Conservation (phyloP, 2,888 invertebrate species). For the Loripinus fragilis region DNA sequence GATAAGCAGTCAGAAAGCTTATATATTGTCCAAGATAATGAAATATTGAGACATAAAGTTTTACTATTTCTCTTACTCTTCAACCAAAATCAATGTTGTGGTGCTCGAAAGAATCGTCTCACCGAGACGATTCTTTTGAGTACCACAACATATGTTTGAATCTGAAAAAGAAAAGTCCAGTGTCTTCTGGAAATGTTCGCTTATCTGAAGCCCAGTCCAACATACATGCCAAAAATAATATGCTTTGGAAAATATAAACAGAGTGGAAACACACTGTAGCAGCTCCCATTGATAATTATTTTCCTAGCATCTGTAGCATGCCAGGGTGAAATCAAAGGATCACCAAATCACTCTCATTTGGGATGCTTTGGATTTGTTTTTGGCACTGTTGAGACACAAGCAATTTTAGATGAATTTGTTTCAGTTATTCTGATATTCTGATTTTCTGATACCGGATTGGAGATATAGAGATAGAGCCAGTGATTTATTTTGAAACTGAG, state of each 20-base stretch:
- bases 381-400: constrained; percentile 13
- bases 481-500: constrained; percentile 5
- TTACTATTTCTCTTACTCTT: too few relatives aligned
- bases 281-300: neutral
- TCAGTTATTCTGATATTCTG: constrained; percentile 11
- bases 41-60: too few relatives aligned
- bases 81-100: too few relatives aligned
- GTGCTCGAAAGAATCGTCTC: too few relatives aligned
- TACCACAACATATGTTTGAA: too few relatives aligned
- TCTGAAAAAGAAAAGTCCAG: too few relatives aligned
- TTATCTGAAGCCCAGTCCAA: too few relatives aligned
- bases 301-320: constrained; percentile 17
- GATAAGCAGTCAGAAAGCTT: constrained; percentile 7
- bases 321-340: neutral
- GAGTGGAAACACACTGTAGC: constrained; percentile 17
- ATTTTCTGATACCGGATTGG: constrained; percentile 6
- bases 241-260: constrained; percentile 20
- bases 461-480: neutral
- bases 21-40: too few relatives aligned
- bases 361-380: constrained; percentile 15
- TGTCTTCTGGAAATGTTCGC: too few relatives aligned
- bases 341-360: constrained; percentile 14
- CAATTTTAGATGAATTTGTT: constrained; percentile 22
- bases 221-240: constrained; percentile 16
- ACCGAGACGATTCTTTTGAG: too few relatives aligned